Evolutionary conservation across 2,888 invertebrate species (phyloP).

Genomic region (Schizaphis graminum): DNA sequence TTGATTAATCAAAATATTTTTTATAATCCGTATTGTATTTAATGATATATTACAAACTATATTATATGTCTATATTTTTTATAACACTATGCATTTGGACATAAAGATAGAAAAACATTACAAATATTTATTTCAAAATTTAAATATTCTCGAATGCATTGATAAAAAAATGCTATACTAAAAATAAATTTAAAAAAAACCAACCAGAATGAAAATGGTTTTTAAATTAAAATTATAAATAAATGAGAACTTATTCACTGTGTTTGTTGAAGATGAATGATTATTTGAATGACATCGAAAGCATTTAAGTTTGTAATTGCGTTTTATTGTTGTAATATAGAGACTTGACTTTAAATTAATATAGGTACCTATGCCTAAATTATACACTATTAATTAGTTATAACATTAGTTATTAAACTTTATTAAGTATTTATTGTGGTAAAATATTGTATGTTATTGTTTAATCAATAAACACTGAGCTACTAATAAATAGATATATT

Average conservation of each 20-base stretch:
- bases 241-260: not conserved
- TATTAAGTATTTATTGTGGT: not conserved
- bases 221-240: not conserved
- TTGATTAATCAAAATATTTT: not conserved
- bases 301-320: not conserved
- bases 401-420: not conserved
- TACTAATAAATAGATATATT: not conserved
- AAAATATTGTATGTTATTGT: not conserved
- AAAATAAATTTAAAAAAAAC: not conserved
- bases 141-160: not conserved
- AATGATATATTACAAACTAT: not conserved
- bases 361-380: not conserved
- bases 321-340: not conserved
- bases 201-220: not conserved
- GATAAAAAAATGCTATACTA: not conserved
- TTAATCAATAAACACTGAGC: not conserved
- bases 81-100: not conserved
- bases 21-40: not conserved
- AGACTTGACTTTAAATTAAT: not conserved
- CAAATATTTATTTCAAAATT: not conserved
- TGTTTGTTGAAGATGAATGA: not conserved
- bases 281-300: not conserved
- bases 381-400: not conserved
- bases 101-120: not conserved
- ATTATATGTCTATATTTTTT: not conserved